Percentiles rank a stretch among this genome's conserved stretches.
Evolutionary conservation across 2,113 vertebrate species (phyloP).

Genomic region (Entelurus aequoreus): DNA sequence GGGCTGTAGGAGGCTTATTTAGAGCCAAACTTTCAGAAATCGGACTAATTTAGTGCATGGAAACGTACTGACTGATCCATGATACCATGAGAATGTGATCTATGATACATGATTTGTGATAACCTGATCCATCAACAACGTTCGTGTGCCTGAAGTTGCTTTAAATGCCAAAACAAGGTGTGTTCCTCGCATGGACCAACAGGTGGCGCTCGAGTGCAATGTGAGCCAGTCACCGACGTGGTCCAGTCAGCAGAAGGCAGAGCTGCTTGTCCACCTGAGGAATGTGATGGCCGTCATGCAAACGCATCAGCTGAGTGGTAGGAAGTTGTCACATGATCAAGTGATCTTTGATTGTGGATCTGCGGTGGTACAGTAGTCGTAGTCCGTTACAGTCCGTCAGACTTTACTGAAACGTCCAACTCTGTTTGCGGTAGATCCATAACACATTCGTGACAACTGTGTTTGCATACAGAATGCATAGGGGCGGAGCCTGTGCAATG

Average conservation of each 20-base stretch:
- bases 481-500: conserved; percentile 24
- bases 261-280: conserved; percentile 20
- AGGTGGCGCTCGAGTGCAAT: conserved; percentile 33
- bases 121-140: too few species aligned
- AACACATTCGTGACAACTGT: background rate
- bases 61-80: too few species aligned
- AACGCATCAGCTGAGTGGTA: conserved; percentile 46
- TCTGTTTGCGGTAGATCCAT: too few species aligned
- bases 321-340: background rate
- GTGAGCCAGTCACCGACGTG: background rate
- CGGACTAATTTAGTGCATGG: too few species aligned
- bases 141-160: background rate
- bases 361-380: too few species aligned
- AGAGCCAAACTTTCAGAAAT: too few species aligned
- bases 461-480: conserved; percentile 49
- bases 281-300: conserved; percentile 27
- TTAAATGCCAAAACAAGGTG: background rate
- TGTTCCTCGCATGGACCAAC: background rate
- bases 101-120: too few species aligned
- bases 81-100: too few species aligned
- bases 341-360: too few species aligned
- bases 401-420: too few species aligned
- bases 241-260: conserved; percentile 3
- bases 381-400: too few species aligned
- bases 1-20: too few species aligned